Evolutionary conservation across 2,797 vertebrate genomes (phyloP).

Genomic region (Melanotaenia pygmaea): DNA sequence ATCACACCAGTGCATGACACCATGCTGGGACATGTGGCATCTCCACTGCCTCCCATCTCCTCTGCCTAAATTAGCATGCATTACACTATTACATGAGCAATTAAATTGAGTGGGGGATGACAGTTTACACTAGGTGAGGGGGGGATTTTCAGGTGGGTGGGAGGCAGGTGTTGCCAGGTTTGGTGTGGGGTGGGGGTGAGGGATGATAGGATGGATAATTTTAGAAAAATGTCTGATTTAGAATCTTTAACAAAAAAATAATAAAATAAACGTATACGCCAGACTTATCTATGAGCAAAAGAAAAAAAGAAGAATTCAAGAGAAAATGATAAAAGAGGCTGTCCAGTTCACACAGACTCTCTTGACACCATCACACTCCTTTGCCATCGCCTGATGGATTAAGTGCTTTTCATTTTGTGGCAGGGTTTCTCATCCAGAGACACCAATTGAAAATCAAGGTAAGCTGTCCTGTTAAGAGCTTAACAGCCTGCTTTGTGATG

Average conservation of each 20-base stretch:
- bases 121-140: constrained; percentile 35
- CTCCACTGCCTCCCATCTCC: constrained; percentile 77
- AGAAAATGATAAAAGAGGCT: constrained; percentile 38
- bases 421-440: constrained; percentile 57
- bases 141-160: constrained; percentile 27
- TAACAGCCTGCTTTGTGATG: constrained; percentile 69
- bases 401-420: constrained; percentile 78
- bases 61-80: constrained; percentile 84
- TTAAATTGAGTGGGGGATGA: constrained; percentile 48
- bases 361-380: constrained; percentile 56
- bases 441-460: constrained; percentile 66
- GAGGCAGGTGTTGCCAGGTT: constrained; percentile 42
- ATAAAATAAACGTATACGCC: not conserved
- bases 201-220: constrained; percentile 14
- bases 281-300: constrained; percentile 22
- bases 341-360: constrained; percentile 47
- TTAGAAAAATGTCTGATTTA: constrained; percentile 12
- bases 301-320: not conserved
- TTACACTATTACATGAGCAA: constrained; percentile 66
- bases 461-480: constrained; percentile 73
- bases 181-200: not conserved
- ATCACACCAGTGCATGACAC: constrained; percentile 69
- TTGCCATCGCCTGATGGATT: constrained; percentile 79
- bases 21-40: constrained; percentile 77
- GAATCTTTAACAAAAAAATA: constrained; percentile 6